phyloP scores from a whole-genome alignment of 2,797 vertebrate species.

The Ataeniobius toweri region DNA sequence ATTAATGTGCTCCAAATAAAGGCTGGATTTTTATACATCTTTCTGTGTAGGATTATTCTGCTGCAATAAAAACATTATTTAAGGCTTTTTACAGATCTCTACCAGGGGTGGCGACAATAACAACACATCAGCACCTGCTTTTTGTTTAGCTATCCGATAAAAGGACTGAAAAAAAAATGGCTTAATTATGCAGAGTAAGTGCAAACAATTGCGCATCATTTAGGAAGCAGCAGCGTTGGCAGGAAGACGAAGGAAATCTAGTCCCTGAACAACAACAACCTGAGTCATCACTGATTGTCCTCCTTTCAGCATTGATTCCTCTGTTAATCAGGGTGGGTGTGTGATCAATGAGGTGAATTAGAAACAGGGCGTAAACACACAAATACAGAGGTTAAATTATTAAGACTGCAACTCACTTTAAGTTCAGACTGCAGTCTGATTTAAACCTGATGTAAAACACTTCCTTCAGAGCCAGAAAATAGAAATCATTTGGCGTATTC shows the following conservation, averaged over 20 bases:
- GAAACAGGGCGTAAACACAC: slow-evolving; percentile 9
- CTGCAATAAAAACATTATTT: not conserved
- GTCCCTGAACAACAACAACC: slow-evolving; percentile 2
- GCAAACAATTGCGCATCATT: not conserved
- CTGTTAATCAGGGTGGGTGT: slow-evolving; percentile 31
- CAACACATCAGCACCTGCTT: not conserved
- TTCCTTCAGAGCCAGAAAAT: not conserved
- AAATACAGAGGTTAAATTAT: slow-evolving; percentile 21
- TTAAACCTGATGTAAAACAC: slow-evolving; percentile 11
- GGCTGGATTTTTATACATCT: not conserved
- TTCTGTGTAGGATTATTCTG: not conserved
- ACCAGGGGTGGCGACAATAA: too few species aligned
- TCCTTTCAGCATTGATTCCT: slow-evolving; percentile 42
- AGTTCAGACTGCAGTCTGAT: slow-evolving; percentile 23
- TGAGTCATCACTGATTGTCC: slow-evolving; percentile 51
- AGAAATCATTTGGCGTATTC: not conserved
- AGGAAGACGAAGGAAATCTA: not conserved
- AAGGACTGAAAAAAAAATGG: not conserved
- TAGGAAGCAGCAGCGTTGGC: not conserved
- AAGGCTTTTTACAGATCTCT: not conserved
- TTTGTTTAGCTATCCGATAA: not conserved
- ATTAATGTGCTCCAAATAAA: not conserved
- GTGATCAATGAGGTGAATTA: slow-evolving; percentile 49
- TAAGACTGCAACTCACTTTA: slow-evolving; percentile 18
- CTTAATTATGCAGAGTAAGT: not conserved